Conservation (phyloP, 2,888 invertebrate species). For the Cantharis nigra region DNA sequence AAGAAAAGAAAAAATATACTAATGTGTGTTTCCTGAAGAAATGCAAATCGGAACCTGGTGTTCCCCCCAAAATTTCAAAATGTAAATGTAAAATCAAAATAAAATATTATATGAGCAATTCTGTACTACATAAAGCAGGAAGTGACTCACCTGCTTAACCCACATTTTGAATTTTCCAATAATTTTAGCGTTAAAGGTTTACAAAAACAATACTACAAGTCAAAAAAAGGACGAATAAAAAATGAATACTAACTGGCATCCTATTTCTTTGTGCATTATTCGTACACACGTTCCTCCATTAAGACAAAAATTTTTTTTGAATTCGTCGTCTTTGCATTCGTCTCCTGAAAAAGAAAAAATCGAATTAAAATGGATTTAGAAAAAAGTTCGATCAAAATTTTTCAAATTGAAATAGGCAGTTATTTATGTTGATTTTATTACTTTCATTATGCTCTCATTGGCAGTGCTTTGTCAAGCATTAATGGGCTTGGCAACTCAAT, state of each 20-base stretch:
- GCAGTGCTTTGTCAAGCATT: slow-evolving; percentile 28
- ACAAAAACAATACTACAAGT: background rate
- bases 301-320: slow-evolving; percentile 74
- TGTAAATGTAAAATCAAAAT: too few species aligned
- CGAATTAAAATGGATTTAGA: background rate
- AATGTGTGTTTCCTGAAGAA: too few species aligned
- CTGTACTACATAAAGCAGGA: background rate
- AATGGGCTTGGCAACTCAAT: slow-evolving; percentile 33
- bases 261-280: slow-evolving; percentile 29
- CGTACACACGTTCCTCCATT: slow-evolving; percentile 85
- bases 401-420: background rate
- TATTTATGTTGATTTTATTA: slow-evolving; percentile 8
- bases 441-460: slow-evolving; percentile 25
- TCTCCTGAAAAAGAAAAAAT: slow-evolving; percentile 23
- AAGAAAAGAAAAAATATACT: too few species aligned
- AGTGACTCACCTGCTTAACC: background rate
- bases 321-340: slow-evolving; percentile 53
- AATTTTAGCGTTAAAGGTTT: background rate
- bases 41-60: too few species aligned
- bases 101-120: background rate
- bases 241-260: slow-evolving; percentile 26
- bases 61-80: too few species aligned
- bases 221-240: slow-evolving; percentile 5
- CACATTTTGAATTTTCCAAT: background rate
- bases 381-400: background rate